Conservation (phyloP, 1,140 invertebrate species). For the Aphidius ervi region DNA sequence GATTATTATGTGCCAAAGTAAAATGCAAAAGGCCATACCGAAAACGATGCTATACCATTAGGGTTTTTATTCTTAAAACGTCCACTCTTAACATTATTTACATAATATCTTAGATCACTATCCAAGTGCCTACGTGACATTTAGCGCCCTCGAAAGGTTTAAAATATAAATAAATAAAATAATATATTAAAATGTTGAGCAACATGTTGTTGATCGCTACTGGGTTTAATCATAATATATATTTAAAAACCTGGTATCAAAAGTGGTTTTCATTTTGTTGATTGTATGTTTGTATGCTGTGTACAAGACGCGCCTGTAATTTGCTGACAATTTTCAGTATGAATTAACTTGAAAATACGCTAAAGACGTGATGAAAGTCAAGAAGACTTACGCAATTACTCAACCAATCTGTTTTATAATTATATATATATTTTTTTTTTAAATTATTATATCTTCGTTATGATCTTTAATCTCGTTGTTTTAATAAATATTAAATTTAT, state of each 20-base stretch:
- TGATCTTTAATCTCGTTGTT: not conserved
- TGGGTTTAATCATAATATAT: not conserved
- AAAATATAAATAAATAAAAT: not conserved
- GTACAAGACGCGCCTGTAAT: constrained; percentile 1
- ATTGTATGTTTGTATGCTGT: not conserved
- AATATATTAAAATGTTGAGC: not conserved
- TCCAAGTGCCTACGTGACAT: constrained; percentile 27
- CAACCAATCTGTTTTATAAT: constrained; percentile 13
- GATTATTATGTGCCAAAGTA: constrained; percentile 8
- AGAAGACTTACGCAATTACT: constrained; percentile 8
- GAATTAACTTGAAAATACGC: constrained; percentile 5
- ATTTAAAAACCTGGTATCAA: no score
- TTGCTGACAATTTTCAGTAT: constrained; percentile 12
- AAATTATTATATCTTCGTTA: not conserved
- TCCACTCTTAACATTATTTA: constrained; percentile 37
- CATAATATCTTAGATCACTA: constrained; percentile 45
- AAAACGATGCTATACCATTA: not conserved
- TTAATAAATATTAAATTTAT: no score
- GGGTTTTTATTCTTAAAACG: constrained; percentile 6
- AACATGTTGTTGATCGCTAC: not conserved
- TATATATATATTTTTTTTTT: constrained; percentile 10
- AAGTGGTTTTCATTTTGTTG: not conserved
- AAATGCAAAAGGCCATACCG: constrained; percentile 1
- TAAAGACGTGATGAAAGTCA: constrained; percentile 13
- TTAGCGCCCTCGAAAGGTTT: constrained; percentile 11